Evolutionary conservation across 2,888 invertebrate species (phyloP).

Genomic region (Sarcophaga rosellei): DNA sequence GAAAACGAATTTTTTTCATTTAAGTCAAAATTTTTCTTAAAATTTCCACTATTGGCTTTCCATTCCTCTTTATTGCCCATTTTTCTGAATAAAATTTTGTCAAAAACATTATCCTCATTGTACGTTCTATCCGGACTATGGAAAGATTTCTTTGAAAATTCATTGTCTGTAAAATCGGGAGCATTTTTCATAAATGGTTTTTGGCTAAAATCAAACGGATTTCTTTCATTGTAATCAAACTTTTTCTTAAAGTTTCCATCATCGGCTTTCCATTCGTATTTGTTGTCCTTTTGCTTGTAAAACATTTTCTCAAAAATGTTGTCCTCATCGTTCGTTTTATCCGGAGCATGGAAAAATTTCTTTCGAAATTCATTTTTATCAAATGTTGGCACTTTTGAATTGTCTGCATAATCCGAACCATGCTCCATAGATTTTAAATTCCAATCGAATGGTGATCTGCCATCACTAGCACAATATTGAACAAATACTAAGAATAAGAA

Average conservation of each 20-base stretch:
- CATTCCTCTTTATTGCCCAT: not conserved
- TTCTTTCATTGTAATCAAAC: not conserved
- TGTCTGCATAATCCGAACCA: conserved; percentile 74
- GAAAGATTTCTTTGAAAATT: conserved; percentile 70
- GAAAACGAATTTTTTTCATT: not conserved
- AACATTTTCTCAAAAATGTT: too few relatives aligned
- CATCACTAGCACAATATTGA: conserved; percentile 73
- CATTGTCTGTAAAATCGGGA: conserved; percentile 74
- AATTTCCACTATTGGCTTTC: not conserved
- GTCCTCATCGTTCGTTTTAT: conserved; percentile 22
- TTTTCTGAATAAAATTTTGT: not conserved
- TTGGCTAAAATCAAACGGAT: too few relatives aligned
- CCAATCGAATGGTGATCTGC: conserved; percentile 75
- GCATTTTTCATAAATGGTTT: conserved; percentile 16
- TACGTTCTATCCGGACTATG: conserved; percentile 50
- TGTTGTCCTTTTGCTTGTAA: too few relatives aligned
- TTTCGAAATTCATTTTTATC: conserved; percentile 73
- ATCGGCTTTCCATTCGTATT: not conserved
- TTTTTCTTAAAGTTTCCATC: not conserved
- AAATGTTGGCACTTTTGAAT: conserved; percentile 74
- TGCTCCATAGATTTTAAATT: conserved; percentile 74
- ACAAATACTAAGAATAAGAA: conserved; percentile 73
- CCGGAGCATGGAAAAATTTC: conserved; percentile 63
- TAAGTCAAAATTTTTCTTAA: not conserved
- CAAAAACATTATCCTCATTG: not conserved